Evolutionary conservation across 2,113 vertebrate genomes (phyloP), one percentile per base, ranked within the genome.

Genomic region (Aegotheles bennettii): DNA sequence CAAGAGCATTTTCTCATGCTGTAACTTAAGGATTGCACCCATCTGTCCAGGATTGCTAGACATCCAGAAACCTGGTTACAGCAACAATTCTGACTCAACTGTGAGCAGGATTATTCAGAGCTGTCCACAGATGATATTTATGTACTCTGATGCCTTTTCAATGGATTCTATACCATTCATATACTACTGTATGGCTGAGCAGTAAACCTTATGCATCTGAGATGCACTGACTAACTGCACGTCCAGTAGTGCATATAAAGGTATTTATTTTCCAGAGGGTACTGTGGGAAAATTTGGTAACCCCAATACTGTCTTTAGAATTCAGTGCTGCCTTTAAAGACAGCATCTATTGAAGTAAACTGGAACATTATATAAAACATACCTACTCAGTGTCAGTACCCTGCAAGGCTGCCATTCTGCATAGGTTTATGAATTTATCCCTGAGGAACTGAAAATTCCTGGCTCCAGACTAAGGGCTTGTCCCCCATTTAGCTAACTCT

Each of bases 361-460:
- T 16, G 10, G 36, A 91, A 57, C 3, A 0, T 40, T n/a, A 60
- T 0, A 57, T 29, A 31, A 31, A 75, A 42, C 0, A 0, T 26
- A 75, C 9, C 29, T 40, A 35, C 9, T 28, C 29, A 14, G 31
- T 4, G 2, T 28, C 40, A 36, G 23, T 33, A 43, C 28, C 28
- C 57, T 90, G 53, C 28, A 65, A 87, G 21, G 25, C 11, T 93
- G 45, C 8, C 48, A 35, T 45, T 78, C 69, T 61, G 59, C 53
- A 76, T 0, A 73, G 9, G 3, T 42, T 69, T 54, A 67, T 11
- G 9, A 70, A 57, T 54, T 82, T 36, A 91, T 57, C 10, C 17
- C 42, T 8, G 13, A 80, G 20, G 20, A 94, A 63, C 14, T 63
- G 78, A 83, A 77, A 91, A 87, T 38, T 75, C 33, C 81, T 38